A percentile compares a stretch with the other conserved stretches of the same genome.
These are phyloP conservation scores for Scomber scombrus DNA, from an alignment of 2,113 vertebrate species.

Conservation along the genomic window DNA sequence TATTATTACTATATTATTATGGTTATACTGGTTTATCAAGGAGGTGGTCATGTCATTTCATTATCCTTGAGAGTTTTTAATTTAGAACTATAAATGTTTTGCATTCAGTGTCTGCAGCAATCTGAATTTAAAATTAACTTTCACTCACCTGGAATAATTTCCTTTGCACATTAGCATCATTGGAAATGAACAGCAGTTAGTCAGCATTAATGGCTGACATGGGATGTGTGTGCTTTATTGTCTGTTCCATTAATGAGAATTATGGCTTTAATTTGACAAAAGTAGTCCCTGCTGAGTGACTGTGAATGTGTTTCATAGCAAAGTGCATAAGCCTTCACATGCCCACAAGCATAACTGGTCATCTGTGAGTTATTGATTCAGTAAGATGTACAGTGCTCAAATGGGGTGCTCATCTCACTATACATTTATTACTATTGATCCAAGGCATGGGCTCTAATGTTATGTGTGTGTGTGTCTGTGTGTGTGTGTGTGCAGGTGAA, in stretches of 20 bases:
- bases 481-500: slow-evolving; percentile 87
- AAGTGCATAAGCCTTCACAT: slow-evolving; percentile 14
- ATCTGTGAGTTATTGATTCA: slow-evolving; percentile 18
- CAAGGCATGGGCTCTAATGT: not conserved
- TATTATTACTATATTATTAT: no score
- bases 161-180: not conserved
- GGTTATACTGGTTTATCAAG: not conserved
- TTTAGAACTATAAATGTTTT: no score
- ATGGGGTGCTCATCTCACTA: not conserved
- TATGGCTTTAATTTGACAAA: not conserved
- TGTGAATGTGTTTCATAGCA: not conserved
- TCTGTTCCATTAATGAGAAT: slow-evolving; percentile 20
- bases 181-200: not conserved
- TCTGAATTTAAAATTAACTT: not conserved
- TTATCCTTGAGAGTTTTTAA: not conserved
- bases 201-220: not conserved
- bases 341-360: not conserved
- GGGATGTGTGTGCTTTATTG: not conserved
- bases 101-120: not conserved
- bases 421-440: slow-evolving; percentile 21
- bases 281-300: slow-evolving; percentile 16
- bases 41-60: not conserved
- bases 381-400: not conserved
- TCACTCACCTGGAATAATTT: not conserved
- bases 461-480: slow-evolving; percentile 9